A percentile compares a stretch with the other conserved stretches of the same genome.
phyloP scores from a whole-genome alignment of 2,797 vertebrate species.

The Triplophysa yarkandensis region DNA sequence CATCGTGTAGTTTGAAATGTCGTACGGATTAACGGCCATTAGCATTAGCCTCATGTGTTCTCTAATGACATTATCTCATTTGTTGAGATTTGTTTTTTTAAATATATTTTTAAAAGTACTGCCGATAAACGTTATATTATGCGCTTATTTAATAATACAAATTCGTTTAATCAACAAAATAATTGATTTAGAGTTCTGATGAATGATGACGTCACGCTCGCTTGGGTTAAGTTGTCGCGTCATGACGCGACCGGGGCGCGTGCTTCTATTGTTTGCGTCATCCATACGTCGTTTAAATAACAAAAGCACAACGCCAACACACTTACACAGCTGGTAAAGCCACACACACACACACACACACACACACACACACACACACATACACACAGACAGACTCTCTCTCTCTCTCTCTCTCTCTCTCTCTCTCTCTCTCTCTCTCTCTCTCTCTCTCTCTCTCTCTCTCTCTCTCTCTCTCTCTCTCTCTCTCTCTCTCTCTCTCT shows the following conservation, averaged over 20 bases:
- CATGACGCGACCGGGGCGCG: constrained; percentile 42
- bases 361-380: neutral
- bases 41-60: neutral
- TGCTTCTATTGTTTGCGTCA: constrained; percentile 48
- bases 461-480: too few species aligned
- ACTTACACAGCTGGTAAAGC: neutral
- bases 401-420: too few species aligned
- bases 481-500: too few species aligned
- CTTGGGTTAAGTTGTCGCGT: constrained; percentile 10
- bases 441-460: too few species aligned
- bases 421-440: too few species aligned
- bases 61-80: neutral
- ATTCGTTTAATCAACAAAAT: too few species aligned
- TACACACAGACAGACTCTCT: neutral
- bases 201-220: constrained; percentile 1
- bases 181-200: too few species aligned
- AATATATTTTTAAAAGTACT: too few species aligned
- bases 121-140: too few species aligned
- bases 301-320: constrained; percentile 9
- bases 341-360: neutral
- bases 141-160: too few species aligned
- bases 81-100: too few species aligned
- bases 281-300: constrained; percentile 18
- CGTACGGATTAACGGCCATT: neutral
- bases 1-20: neutral